Evolutionary conservation across 2,888 invertebrate genomes (phyloP), one percentile per base, ranked within the genome.

Genomic region (Andrena bicolor): DNA sequence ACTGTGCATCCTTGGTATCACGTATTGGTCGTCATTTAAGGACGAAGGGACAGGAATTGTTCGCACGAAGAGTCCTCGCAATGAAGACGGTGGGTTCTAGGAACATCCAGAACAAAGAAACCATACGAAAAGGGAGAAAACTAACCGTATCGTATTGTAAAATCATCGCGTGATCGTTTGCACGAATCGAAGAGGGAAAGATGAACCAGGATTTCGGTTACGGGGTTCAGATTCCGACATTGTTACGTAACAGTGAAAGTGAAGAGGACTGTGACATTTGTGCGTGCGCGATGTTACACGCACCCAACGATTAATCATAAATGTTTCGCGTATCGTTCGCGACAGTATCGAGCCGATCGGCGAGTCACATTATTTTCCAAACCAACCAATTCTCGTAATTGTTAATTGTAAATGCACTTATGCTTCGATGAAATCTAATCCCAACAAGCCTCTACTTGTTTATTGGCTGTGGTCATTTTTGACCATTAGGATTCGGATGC

Each of bases 201-300:
- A 16, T 49, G 60, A 23, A n/a, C 35, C 32, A 32, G 51, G n/a
- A 49, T 56, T 35, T 41, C 41, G 35, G 56, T 16, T 23, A 10
- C 58, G 4, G 68, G 26, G 35, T 28, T 20, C 73, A 35, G n/a
- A 60, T 81, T 70, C 78, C 51, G 32, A 65, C 8, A 82, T 84
- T 86, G 88, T 91, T 90, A 85, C 89, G 90, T 86, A 90, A 92
- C 89, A 92, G 92, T 92, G 92, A 92, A 92, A 92, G 92, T 92
- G 92, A 87, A 91, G 90, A 91, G 85, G 86, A 89, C 82, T 88
- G 90, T 90, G 86, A 89, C 83, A 86, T 88, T 86, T 87, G 88
- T 90, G 81, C 76, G 86, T 79, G 83, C 69, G 76, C 49, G 65
- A 82, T 77, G 70, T 79, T 64, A 71, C 75, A 69, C 74, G 64